Percentiles rank a stretch among this genome's conserved stretches.
Conservation (phyloP, 1,140 invertebrate genomes). For the Drosophila mayri region DNA sequence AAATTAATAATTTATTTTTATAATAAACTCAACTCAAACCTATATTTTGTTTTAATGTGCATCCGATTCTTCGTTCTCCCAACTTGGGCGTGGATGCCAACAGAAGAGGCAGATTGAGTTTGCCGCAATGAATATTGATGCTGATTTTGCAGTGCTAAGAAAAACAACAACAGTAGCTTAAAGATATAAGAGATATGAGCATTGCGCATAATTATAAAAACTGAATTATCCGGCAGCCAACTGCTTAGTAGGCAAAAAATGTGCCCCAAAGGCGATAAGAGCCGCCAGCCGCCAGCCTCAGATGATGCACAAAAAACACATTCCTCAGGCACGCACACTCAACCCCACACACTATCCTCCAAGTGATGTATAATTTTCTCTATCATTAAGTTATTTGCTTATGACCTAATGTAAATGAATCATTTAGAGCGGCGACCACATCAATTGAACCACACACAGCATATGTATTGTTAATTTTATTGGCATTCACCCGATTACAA, state of each 20-base stretch:
- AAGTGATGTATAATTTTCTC: slow-evolving; percentile 22
- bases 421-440: slow-evolving; percentile 16
- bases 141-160: slow-evolving; percentile 35
- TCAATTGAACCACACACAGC: slow-evolving; percentile 13
- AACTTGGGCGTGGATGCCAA: slow-evolving; percentile 21
- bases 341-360: neutral
- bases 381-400: slow-evolving; percentile 26
- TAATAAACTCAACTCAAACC: too few species aligned
- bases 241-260: slow-evolving; percentile 40
- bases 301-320: slow-evolving; percentile 4
- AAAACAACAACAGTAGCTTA: slow-evolving; percentile 12
- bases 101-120: slow-evolving; percentile 30
- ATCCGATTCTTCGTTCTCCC: slow-evolving; percentile 3
- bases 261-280: slow-evolving; percentile 20
- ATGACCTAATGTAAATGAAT: slow-evolving; percentile 35
- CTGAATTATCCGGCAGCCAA: slow-evolving; percentile 20
- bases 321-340: slow-evolving; percentile 11
- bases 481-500: slow-evolving; percentile 24
- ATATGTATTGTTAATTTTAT: slow-evolving; percentile 28
- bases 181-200: slow-evolving; percentile 35
- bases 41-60: slow-evolving; percentile 11
- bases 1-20: too few species aligned
- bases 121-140: slow-evolving; percentile 44
- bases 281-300: neutral
- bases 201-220: slow-evolving; percentile 33